Evolutionary conservation across 2,113 vertebrate genomes (phyloP).

Genomic region (Dromas ardeola): DNA sequence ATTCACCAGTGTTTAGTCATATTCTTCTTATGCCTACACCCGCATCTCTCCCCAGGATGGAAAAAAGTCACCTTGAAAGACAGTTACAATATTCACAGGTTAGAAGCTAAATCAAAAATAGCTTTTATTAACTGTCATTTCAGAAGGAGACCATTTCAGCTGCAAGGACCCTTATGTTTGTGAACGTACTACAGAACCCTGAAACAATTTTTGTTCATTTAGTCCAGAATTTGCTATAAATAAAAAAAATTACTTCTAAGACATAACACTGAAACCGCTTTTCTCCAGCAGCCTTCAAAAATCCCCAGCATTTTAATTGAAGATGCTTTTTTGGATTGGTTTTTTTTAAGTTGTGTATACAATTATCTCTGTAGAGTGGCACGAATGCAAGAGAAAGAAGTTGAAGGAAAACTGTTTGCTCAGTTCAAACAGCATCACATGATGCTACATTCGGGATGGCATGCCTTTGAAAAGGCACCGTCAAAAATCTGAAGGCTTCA

Average conservation of each 20-base stretch:
- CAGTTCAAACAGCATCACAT: constrained; percentile 60
- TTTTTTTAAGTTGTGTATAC: not conserved
- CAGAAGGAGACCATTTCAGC: constrained; percentile 23
- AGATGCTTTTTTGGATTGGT: not conserved
- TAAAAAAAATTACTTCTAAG: not conserved
- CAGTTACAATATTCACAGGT: not conserved
- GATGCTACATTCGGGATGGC: constrained; percentile 17
- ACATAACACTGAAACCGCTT: not conserved
- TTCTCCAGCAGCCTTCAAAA: constrained; percentile 23
- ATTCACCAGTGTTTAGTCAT: not conserved
- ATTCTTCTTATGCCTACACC: not conserved
- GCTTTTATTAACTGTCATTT: constrained; percentile 37
- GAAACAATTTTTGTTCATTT: constrained; percentile 36
- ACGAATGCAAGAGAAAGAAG: not conserved
- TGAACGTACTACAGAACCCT: not conserved
- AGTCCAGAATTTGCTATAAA: constrained; percentile 3
- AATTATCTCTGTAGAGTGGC: not conserved
- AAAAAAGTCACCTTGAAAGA: not conserved
- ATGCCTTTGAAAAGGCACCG: constrained; percentile 55
- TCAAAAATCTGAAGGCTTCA: constrained; percentile 50
- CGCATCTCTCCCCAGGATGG: not conserved
- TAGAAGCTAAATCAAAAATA: constrained; percentile 4
- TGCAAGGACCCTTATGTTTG: constrained; percentile 34
- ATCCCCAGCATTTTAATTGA: constrained; percentile 12
- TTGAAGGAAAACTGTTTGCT: constrained; percentile 45